A percentile compares a stretch with the other conserved stretches of the same genome.
These are phyloP conservation scores for Dicyrtoma fusca DNA, from an alignment of 2,888 invertebrate species.

Conservation along the genomic window DNA sequence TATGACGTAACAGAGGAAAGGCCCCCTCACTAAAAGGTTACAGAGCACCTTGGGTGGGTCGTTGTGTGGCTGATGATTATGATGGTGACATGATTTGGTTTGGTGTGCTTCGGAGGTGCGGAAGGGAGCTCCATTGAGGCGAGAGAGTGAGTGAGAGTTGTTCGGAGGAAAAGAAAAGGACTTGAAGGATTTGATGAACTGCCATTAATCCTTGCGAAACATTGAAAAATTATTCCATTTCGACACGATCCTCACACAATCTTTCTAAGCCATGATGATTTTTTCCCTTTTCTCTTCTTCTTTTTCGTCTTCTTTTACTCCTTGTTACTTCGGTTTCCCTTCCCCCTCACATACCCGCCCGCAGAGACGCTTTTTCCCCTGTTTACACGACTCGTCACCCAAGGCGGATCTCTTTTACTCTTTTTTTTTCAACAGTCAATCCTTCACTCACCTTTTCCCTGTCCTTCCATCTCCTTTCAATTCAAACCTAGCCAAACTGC, in stretches of 20 bases:
- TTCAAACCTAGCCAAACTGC: no score
- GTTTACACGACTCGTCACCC: conserved; percentile 37
- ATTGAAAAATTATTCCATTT: conserved; percentile 37
- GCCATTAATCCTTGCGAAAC: conserved; percentile 34
- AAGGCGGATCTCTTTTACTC: conserved; percentile 30
- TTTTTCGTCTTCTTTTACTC: no score
- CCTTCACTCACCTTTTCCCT: conserved; percentile 21
- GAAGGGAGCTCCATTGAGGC: no score
- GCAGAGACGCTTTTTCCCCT: conserved; percentile 19
- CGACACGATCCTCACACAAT: conserved; percentile 29
- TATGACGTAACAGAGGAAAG: no score
- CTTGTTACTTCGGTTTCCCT: no score
- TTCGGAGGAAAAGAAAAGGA: conserved; percentile 9
- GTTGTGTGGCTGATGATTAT: no score
- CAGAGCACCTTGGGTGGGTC: no score
- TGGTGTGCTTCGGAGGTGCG: not conserved
- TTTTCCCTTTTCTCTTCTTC: conserved; percentile 5
- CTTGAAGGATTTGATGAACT: conserved; percentile 20
- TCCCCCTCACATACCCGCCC: no score
- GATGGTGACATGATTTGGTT: no score
- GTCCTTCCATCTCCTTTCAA: not conserved
- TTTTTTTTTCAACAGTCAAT: conserved; percentile 26
- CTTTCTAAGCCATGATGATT: conserved; percentile 22
- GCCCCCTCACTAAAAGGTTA: no score
- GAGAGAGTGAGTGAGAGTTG: no score